These are phyloP conservation scores for Cyclura pinguis DNA, from an alignment of 2,797 vertebrate species.

Conservation along the genomic window DNA sequence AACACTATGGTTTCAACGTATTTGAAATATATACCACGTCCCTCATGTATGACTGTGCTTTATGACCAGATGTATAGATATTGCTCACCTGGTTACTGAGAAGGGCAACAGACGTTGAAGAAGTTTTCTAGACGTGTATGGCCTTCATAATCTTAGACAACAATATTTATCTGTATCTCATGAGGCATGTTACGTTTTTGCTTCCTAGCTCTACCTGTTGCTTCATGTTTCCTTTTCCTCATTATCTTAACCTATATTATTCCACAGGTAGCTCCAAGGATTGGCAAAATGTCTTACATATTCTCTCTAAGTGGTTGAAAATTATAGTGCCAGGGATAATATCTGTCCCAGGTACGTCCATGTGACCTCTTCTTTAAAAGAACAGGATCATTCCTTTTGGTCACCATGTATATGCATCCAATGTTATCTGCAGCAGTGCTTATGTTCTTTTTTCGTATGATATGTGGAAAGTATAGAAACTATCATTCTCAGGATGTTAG, in stretches of 20 bases:
- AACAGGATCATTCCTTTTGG: not conserved
- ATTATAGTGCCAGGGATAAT: not conserved
- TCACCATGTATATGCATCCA: constrained; percentile 4
- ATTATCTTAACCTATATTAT: not conserved
- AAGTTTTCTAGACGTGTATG: not conserved
- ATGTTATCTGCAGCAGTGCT: not conserved
- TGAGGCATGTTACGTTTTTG: not conserved
- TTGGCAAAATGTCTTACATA: not conserved
- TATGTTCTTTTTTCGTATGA: not conserved
- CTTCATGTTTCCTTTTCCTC: not conserved
- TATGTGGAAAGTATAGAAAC: constrained; percentile 35
- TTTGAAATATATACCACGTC: not conserved
- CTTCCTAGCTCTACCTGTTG: not conserved
- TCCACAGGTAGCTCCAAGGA: not conserved
- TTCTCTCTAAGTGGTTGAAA: not conserved
- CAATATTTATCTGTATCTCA: not conserved
- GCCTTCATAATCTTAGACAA: not conserved
- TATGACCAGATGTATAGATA: not conserved
- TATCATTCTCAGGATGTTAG: not conserved
- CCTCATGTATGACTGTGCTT: not conserved
- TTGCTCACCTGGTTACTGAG: not conserved
- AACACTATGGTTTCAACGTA: not conserved
- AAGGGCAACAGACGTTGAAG: not conserved
- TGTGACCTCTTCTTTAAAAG: not conserved
- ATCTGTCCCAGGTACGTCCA: not conserved